A percentile compares a stretch with the other conserved stretches of the same genome.
These are phyloP conservation scores for Idaea biselata DNA, from an alignment of 2,888 invertebrate genomes.

Conservation along the genomic window DNA sequence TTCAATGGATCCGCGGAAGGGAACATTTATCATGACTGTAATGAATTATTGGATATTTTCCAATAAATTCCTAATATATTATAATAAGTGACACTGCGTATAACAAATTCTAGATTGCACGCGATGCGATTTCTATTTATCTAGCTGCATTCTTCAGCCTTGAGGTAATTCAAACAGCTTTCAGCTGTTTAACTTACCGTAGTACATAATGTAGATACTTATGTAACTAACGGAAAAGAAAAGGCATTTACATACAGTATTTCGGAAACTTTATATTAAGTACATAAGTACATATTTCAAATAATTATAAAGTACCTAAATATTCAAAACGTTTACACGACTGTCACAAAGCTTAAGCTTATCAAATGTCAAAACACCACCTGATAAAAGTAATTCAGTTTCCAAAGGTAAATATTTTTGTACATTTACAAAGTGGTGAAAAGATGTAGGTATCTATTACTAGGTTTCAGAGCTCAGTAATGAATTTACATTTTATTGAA, in stretches of 20 bases:
- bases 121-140: background rate
- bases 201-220: no score
- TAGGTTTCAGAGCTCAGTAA: conserved; percentile 1
- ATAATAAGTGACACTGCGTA: background rate
- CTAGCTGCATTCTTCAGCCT: background rate
- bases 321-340: no score
- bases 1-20: conserved; percentile 66
- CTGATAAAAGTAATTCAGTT: background rate
- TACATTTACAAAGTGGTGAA: background rate
- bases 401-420: background rate
- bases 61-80: conserved; percentile 54
- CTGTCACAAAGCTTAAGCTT: background rate
- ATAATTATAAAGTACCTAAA: no score
- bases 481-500: conserved; percentile 37
- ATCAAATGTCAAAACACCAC: background rate
- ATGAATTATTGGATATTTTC: conserved; percentile 75
- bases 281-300: no score
- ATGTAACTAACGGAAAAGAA: no score
- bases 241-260: no score
- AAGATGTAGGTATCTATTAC: background rate
- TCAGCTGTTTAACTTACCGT: no score
- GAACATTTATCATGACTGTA: conserved; percentile 77
- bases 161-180: no score
- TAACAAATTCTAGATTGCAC: background rate
- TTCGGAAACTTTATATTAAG: no score